phyloP scores from a whole-genome alignment of 2,888 invertebrate species.

The Netelia virgata region DNA sequence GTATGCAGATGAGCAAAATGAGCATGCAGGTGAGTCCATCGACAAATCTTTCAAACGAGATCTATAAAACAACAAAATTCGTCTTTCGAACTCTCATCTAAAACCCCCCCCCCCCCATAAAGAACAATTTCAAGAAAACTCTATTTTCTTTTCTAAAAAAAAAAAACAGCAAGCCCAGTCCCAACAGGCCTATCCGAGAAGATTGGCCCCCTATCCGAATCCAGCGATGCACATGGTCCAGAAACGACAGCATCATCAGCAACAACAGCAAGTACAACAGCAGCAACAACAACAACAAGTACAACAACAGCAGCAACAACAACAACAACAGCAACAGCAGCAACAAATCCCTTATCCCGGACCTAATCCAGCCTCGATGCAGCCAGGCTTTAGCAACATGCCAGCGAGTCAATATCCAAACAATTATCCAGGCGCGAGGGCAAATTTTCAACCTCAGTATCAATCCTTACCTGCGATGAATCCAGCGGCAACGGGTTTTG shows the following conservation, averaged over 20 bases:
- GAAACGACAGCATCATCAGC: constrained; percentile 87
- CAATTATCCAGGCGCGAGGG: constrained; percentile 75
- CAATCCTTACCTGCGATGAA: constrained; percentile 85
- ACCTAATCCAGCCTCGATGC: constrained; percentile 84
- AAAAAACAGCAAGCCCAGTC: constrained; percentile 58
- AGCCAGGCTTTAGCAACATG: constrained; percentile 85
- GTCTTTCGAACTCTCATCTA: too few relatives aligned
- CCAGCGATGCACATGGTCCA: constrained; percentile 95
- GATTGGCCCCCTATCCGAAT: constrained; percentile 94
- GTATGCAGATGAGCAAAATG: constrained; percentile 90
- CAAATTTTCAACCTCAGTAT: constrained; percentile 88
- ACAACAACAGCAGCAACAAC: constrained; percentile 62
- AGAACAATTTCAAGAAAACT: neutral
- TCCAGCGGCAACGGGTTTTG: constrained; percentile 75
- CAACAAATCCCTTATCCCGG: constrained; percentile 79
- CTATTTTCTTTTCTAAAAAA: neutral
- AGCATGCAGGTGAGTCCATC: constrained; percentile 87
- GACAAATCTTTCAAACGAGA: neutral
- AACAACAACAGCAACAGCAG: constrained; percentile 79
- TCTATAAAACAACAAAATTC: neutral
- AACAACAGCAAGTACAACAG: constrained; percentile 50
- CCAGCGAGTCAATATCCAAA: constrained; percentile 73
- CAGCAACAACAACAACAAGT: constrained; percentile 83
- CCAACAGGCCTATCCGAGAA: constrained; percentile 89
- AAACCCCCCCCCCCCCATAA: too few relatives aligned